Evolutionary conservation across 2,888 invertebrate genomes (phyloP), one percentile per base, ranked within the genome.

Genomic region (Ormia ochracea): DNA sequence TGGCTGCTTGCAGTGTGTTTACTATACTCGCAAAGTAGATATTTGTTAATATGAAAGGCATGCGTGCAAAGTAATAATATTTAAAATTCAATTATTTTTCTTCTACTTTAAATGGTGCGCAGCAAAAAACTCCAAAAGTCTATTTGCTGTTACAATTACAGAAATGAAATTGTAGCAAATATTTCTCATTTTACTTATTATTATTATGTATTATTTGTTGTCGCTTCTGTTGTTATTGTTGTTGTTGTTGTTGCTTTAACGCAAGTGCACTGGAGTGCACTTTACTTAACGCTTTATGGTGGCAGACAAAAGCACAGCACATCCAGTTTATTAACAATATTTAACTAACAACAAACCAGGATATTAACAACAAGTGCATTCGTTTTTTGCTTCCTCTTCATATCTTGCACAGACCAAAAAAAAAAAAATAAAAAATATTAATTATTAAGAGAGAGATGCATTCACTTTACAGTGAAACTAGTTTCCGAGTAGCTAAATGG

Each of bases 51-150:
- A 70, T 54, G 61, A 45, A 52, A 38, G 61, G 63, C 50, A 76
- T 80, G 80, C 80, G 80, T 80, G 76, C 76, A 52, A 76, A 73
- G 58, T 80, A 76, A 73, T 76, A 80, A 76, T 80, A 76, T 76
- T n/a, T 76, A 68, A 80, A 76, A 80, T 80, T 80, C 72, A 76
- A 75, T 80, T 80, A 56, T 73, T 50, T 73, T 76, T 48, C 19
- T 1, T 45, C 17, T 31, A 31, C 33, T 54, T 68, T 23, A 28
- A 31, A 17, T 14, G 52, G 63, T 33, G 10, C 50, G 26, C 36
- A 19, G 23, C 66, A 28, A 58, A n/a, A 66, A 17, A 12, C 43
- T 12, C 38, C 45, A 43, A 52, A 69, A 36, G 26, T 45, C 19
- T 41, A 43, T 48, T 48, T 33, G 65, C 56, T 31, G 68, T 58